Conservation (phyloP, 2,797 vertebrate species). For the Gymnothorax javanicus region DNA sequence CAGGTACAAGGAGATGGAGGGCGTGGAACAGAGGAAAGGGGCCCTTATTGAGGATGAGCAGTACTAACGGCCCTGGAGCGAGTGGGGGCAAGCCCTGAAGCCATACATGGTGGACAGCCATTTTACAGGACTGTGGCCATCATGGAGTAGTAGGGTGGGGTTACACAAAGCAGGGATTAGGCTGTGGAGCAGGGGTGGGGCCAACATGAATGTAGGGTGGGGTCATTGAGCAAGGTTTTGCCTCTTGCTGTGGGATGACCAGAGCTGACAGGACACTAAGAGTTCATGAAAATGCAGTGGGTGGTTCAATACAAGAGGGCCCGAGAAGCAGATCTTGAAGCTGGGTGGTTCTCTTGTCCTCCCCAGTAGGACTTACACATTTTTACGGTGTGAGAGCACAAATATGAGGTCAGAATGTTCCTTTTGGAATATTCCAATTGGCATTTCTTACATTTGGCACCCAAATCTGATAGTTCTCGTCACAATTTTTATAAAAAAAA, state of each 20-base stretch:
- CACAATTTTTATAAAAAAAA: no score
- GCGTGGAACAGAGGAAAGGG: conserved; percentile 87
- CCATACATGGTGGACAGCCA: not conserved
- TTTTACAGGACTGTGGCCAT: not conserved
- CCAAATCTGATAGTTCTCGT: no score
- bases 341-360: conserved; percentile 46
- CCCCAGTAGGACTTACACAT: conserved; percentile 43
- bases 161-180: not conserved
- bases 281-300: conserved; percentile 35
- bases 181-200: not conserved
- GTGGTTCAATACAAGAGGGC: conserved; percentile 33
- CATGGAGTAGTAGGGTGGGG: not conserved
- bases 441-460: no score
- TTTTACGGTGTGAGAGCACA: no score
- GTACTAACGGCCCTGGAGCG: conserved; percentile 70
- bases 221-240: not conserved
- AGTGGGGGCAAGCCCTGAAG: not conserved
- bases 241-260: conserved; percentile 33
- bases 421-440: no score
- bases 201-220: not conserved
- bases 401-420: no score
- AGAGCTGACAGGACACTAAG: conserved; percentile 41
- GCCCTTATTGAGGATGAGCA: conserved; percentile 91
- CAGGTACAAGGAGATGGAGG: conserved; percentile 88
- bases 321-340: conserved; percentile 35